phyloP scores from a whole-genome alignment of 2,113 vertebrate genomes.

The Panthera leo region DNA sequence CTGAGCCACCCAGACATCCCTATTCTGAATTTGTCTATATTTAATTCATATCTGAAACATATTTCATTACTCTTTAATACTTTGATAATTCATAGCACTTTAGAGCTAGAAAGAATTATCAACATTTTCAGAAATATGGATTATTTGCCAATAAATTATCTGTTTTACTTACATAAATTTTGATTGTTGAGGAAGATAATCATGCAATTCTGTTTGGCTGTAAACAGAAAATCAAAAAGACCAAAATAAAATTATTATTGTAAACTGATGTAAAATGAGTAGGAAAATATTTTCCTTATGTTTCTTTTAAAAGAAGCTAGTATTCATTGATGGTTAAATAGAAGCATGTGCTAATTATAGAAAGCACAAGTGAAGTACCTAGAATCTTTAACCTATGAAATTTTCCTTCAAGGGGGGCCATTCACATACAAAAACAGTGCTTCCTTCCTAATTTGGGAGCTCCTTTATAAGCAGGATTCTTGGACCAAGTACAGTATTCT shows the following conservation, averaged over 20 bases:
- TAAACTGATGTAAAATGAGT: neutral
- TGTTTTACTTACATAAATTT: slow-evolving; percentile 28
- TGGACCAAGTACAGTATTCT: neutral
- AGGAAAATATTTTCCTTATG: slow-evolving; percentile 7
- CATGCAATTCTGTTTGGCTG: neutral
- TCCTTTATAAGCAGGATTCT: neutral
- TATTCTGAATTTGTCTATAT: slow-evolving; percentile 36
- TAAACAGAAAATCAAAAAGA: slow-evolving; percentile 12
- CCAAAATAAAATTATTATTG: slow-evolving; percentile 11
- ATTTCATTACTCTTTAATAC: slow-evolving; percentile 11
- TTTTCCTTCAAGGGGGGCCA: neutral
- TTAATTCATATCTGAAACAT: neutral
- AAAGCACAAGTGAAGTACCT: neutral
- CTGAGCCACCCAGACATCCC: neutral
- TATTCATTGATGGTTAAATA: neutral
- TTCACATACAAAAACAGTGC: neutral
- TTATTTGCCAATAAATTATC: neutral
- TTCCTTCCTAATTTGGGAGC: neutral
- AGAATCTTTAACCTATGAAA: neutral
- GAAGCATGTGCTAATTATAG: neutral
- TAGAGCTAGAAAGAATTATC: slow-evolving; percentile 15
- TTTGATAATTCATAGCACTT: slow-evolving; percentile 17
- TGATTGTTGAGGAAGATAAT: slow-evolving; percentile 32
- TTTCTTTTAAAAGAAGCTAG: slow-evolving; percentile 4
- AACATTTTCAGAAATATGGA: neutral